Base-by-base conservation (phyloP, 2,888 invertebrate species). In the Andrena minutula region DNA sequence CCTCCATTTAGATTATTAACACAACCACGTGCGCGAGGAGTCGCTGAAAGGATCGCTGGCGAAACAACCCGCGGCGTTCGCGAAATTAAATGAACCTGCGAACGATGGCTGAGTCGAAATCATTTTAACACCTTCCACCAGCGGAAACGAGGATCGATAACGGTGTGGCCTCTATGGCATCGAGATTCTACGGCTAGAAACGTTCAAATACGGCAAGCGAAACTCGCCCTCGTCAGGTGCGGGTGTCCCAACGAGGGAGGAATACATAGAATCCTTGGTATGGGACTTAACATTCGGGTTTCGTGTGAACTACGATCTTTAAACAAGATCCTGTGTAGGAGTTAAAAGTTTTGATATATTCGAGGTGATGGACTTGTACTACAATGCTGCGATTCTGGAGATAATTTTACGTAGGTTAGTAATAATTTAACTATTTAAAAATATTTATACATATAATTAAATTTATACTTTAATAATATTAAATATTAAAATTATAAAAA, bases 1-100 rank as follows among this genome's bases (percentile, higher is more conserved):
- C 58, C 79, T 75, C 80, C 79, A 86, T 88, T 88, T 83, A 58
- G 76, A 88, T 89, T 85, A 87, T 89, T 86, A 89, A 86, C 76
- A 72, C 76, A 72, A 64, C 47, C 68, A n/a, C 72, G 41, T 10
- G 64, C 53, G 53, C 73, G 64, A 65, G 12, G 51, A 49, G 32
- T 8, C 8, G 12, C 7, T n/a, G 71, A 74, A 69, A 77, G 82
- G 51, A 35, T 72, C 69, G 68, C 56, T 69, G 51, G 66, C 56
- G 41, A 72, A 76, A 86, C 60, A 64, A 23, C 64, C 60, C 6
- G 51, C n/a, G 74, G 71, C 63, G 51, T 12, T 51, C 58, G 53
- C 12, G 63, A 68, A 81, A 82, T 82, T 81, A 76, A 82, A 75
- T 64, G 71, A 64, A 68, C 49, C 51, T 10, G 49, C 66, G n/a